Conservation (phyloP, 2,113 vertebrate genomes). For the Melospiza melodia region DNA sequence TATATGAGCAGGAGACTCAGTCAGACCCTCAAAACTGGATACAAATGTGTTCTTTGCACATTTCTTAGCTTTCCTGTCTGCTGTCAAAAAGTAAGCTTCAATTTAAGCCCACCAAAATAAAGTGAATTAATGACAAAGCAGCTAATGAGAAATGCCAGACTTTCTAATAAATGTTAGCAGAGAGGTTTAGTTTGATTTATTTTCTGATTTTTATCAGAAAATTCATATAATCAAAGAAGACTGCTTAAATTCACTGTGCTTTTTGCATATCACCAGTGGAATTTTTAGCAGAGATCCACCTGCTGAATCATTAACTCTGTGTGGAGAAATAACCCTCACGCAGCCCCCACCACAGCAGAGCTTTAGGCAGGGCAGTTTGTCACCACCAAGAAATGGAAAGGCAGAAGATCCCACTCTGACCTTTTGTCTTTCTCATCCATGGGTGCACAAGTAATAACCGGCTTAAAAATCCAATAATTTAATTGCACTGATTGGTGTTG, state of each 20-base stretch:
- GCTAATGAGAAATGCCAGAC: conserved; percentile 20
- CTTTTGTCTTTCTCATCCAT: neutral
- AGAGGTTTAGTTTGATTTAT: neutral
- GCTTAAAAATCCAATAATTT: neutral
- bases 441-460: neutral
- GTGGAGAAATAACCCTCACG: neutral
- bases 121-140: neutral
- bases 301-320: neutral
- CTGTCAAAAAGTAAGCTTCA: neutral
- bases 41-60: neutral
- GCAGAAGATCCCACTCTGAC: neutral
- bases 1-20: neutral
- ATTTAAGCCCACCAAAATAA: neutral
- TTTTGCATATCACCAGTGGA: neutral
- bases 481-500: neutral
- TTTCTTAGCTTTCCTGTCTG: neutral
- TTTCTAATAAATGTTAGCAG: neutral
- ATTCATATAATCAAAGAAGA: neutral
- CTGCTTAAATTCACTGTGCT: neutral
- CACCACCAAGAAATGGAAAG: neutral
- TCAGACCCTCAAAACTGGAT: neutral
- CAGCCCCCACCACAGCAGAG: neutral
- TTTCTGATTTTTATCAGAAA: conserved; percentile 15
- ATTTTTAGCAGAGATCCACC: neutral
- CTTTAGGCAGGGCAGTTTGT: neutral